A percentile compares a stretch with the other conserved stretches of the same genome.
Conservation (phyloP, 2,113 vertebrate species). For the Monopterus albus region DNA sequence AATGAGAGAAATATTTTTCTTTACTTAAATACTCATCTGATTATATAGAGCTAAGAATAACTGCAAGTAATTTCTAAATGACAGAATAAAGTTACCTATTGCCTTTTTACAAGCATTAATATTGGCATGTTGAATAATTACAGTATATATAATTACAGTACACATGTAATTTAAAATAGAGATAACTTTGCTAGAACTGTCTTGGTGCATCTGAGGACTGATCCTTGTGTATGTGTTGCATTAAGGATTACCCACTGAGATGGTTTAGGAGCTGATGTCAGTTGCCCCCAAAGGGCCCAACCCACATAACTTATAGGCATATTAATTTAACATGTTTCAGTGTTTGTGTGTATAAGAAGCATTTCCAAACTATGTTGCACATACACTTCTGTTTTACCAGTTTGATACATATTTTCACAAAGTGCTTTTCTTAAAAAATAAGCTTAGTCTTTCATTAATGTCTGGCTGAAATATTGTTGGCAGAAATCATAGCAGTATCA, state of each 20-base stretch:
- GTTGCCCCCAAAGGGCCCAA: not conserved
- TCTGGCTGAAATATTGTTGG: not conserved
- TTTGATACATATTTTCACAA: not conserved
- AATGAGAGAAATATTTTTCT: conserved; percentile 9
- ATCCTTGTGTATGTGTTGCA: too few relatives aligned
- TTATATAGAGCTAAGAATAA: conserved; percentile 14
- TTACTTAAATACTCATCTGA: conserved; percentile 27
- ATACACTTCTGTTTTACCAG: not conserved
- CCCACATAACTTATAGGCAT: too few relatives aligned
- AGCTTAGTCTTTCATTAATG: not conserved
- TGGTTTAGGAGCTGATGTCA: not conserved
- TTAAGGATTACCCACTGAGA: not conserved
- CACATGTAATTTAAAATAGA: too few relatives aligned
- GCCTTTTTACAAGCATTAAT: not conserved
- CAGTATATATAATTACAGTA: too few relatives aligned
- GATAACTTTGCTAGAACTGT: too few relatives aligned
- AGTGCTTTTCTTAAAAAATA: too few relatives aligned
- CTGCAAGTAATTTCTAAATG: not conserved
- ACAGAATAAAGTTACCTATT: not conserved
- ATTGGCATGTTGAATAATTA: too few relatives aligned
- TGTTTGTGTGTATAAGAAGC: too few relatives aligned
- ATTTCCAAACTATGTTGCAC: too few relatives aligned
- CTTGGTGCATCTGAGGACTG: too few relatives aligned
- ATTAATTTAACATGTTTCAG: too few relatives aligned
- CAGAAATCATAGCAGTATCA: not conserved